Percentiles rank a stretch among this genome's conserved stretches.
These are phyloP conservation scores for Mastacembelus armatus DNA, from an alignment of 2,797 vertebrate genomes.

Conservation along the genomic window DNA sequence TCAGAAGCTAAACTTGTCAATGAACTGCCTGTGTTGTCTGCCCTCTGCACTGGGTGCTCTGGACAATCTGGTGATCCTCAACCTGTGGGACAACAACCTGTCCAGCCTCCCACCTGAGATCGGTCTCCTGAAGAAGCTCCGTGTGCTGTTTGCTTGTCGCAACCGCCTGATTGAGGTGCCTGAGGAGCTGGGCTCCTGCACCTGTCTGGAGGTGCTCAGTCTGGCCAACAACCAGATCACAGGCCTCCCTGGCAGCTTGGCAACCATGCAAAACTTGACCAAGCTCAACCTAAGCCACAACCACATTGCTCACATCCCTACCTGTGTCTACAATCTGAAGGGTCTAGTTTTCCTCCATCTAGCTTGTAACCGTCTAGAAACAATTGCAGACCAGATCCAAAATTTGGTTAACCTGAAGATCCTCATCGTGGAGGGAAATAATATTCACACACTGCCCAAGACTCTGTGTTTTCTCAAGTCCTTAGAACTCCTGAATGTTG, in stretches of 20 bases:
- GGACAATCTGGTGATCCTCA: conserved; percentile 90
- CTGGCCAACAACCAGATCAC: conserved; percentile 92
- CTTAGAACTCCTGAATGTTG: conserved; percentile 91
- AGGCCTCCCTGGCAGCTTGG: conserved; percentile 86
- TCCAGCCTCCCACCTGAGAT: conserved; percentile 90
- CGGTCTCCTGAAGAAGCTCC: conserved; percentile 88
- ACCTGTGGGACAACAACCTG: conserved; percentile 90
- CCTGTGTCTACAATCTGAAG: conserved; percentile 90
- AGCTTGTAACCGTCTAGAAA: conserved; percentile 91
- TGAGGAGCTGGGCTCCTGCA: conserved; percentile 89
- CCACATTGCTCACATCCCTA: conserved; percentile 88
- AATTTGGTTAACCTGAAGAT: conserved; percentile 90
- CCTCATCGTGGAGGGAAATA: conserved; percentile 91
- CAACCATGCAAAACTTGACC: conserved; percentile 82
- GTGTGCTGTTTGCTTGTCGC: conserved; percentile 90
- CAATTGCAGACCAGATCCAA: conserved; percentile 92
- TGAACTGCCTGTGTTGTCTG: conserved; percentile 86
- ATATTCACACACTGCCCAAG: conserved; percentile 87
- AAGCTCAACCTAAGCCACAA: conserved; percentile 97
- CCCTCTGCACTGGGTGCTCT: conserved; percentile 86
- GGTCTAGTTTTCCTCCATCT: conserved; percentile 91
- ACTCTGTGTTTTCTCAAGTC: conserved; percentile 87
- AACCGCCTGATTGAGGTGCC: conserved; percentile 91
- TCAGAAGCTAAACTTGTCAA: conserved; percentile 94
- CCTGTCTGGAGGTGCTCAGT: conserved; percentile 91